A percentile compares a stretch with the other conserved stretches of the same genome.
These are phyloP conservation scores for Microchirus variegatus DNA, from an alignment of 2,797 vertebrate genomes.

Conservation along the genomic window DNA sequence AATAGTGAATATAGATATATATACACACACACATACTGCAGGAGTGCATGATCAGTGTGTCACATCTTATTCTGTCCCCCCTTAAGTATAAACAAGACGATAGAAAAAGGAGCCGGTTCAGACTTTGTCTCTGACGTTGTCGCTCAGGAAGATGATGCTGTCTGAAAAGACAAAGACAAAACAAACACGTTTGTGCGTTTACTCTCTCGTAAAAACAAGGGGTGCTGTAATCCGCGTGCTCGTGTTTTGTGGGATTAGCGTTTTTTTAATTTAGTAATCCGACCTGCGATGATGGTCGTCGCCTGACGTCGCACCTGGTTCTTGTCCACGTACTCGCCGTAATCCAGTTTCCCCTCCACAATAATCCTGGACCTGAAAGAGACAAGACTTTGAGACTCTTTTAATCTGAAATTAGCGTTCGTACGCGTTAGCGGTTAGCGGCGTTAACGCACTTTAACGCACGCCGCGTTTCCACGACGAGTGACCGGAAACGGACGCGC, in stretches of 20 bases:
- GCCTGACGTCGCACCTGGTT: constrained; percentile 94
- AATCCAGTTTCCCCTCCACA: constrained; percentile 96
- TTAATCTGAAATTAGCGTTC: background rate
- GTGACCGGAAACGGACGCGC: no score
- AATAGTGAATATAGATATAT: background rate
- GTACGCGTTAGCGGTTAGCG: no score
- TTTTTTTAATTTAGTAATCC: constrained; percentile 29
- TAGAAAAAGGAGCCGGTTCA: constrained; percentile 57
- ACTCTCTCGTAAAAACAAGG: background rate
- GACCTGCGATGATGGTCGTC: constrained; percentile 97
- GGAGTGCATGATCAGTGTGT: constrained; percentile 8
- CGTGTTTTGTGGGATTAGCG: background rate
- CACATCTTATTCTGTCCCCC: constrained; percentile 9
- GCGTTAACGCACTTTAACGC: no score
- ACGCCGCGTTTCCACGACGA: no score
- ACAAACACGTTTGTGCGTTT: background rate
- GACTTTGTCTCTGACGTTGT: constrained; percentile 81
- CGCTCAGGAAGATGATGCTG: constrained; percentile 95
- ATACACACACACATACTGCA: constrained; percentile 4
- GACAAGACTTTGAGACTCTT: background rate
- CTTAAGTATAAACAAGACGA: background rate
- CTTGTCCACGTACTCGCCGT: constrained; percentile 96
- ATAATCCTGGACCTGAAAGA: constrained; percentile 85
- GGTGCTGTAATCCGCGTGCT: accelerated
- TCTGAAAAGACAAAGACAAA: constrained; percentile 76